Evolutionary conservation across 2,113 vertebrate species (phyloP), one percentile per base, ranked within the genome.

Genomic region (Macaca nemestrina): DNA sequence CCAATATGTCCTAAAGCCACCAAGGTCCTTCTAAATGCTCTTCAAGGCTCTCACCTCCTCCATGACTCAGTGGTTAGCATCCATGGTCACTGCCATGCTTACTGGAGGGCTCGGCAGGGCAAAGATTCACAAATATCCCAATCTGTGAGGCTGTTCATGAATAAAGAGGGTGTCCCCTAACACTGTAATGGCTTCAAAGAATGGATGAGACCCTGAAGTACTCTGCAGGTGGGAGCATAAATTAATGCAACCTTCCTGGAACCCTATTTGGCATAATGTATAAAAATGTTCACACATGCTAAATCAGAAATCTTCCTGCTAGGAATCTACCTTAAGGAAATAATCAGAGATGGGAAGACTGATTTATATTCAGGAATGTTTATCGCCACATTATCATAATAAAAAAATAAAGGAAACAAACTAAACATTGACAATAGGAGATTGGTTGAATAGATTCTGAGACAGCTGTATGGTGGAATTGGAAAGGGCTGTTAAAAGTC

Each of bases 281-380:
- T 95, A 92, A 97, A 96, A 95, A 95, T 88, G 94, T 97, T 98
- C 72, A 79, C 97, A 97, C 72, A 30, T 78, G 88, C 93, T 92
- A 96, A 94, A 93, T 94, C 64, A 97, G 90, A 68, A 95, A 35
- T 92, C 57, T 89, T 80, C 32, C 92, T 85, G 43, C 94, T 75
- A 93, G 73, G 64, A 68, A 80, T 90, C 92, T 84, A 88, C 70
- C 85, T 97, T 96, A 96, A 97, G 97, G 88, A 98, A 98, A 93
- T 95, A 96, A 97, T 98, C 90, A 97, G 89, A 97, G 70, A 94
- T 86, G 9, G 55, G 59, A 81, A 88, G 72, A 78, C 14, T 85
- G 85, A 96, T 92, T 93, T 97, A 90, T 75, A 35, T 64, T 90
- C 64, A 96, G 59, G 93, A 97, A 97, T 87, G 52, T 91, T 94